A percentile compares a stretch with the other conserved stretches of the same genome.
Evolutionary conservation across 2,888 invertebrate species (phyloP).

Genomic region (Adelphocoris suturalis): DNA sequence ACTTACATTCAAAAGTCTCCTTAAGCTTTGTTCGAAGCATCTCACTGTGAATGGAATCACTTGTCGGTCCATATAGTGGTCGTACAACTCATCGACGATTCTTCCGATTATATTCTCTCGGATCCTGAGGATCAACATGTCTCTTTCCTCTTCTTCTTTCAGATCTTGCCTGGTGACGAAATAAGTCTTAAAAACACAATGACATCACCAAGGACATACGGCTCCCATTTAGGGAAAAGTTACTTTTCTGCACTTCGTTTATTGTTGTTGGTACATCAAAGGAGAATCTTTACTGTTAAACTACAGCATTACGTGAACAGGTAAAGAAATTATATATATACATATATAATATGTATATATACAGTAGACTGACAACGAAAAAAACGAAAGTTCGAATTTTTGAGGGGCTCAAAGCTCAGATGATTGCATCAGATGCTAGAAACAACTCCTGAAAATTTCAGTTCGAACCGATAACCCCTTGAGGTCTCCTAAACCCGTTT

Average conservation of each 20-base stretch:
- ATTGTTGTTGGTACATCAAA: neutral
- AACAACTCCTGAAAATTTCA: too few relatives aligned
- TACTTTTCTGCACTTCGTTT: neutral
- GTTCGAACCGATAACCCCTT: too few relatives aligned
- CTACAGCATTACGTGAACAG: too few relatives aligned
- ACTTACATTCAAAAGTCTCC: constrained; percentile 49
- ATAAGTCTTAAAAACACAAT: neutral
- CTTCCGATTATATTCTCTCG: constrained; percentile 56
- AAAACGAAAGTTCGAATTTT: too few relatives aligned
- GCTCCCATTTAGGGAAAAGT: too few relatives aligned
- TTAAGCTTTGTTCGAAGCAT: constrained; percentile 50
- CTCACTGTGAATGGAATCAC: constrained; percentile 63
- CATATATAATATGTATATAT: too few relatives aligned
- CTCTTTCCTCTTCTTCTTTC: constrained; percentile 63
- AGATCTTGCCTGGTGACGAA: constrained; percentile 35
- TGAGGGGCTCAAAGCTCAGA: too few relatives aligned
- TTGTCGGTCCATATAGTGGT: constrained; percentile 54
- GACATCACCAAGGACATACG: neutral
- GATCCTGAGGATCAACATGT: constrained; percentile 50
- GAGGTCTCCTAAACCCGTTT: too few relatives aligned
- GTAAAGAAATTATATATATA: too few relatives aligned
- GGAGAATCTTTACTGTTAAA: too few relatives aligned
- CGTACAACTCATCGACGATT: constrained; percentile 47
- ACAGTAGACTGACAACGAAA: too few relatives aligned
- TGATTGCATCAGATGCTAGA: too few relatives aligned